Base-by-base conservation (phyloP, 2,888 invertebrate genomes). In the Syrista parreyssii region DNA sequence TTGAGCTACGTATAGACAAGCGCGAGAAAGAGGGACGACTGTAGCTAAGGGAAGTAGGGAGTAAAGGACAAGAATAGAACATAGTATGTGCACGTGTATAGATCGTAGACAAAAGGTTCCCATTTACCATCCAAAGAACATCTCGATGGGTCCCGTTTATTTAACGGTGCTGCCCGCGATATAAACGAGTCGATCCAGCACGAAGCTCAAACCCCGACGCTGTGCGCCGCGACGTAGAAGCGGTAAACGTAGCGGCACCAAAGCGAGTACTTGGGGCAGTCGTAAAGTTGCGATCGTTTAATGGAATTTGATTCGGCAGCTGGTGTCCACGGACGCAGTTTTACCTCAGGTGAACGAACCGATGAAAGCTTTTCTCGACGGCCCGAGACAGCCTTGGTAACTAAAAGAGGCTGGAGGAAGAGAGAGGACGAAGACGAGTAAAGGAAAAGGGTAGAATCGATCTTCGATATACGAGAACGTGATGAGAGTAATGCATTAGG, bases 231-330 rank as follows among this genome's bases (percentile, higher is more conserved):
- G 55, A 55, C 55, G 55, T 9, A 23, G 55, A 23, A 55, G 75
- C 73, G 74, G 79, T 76, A 79, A 75, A 79, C 76, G 73, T 55
- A 78, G 74, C 71, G 68, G 31, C 68, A 77, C 75, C 23, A 30
- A 75, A 76, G 36, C 71, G 68, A 72, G 75, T 74, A 77, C 76
- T 79, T 78, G 76, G 73, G 74, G 30, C 75, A 75, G n/a, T 83
- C 84, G 83, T 85, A 85, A 85, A 85, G 75, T 79, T 79, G 81
- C 75, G 82, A 81, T 81, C 83, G 78, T 80, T 81, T 81, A 84
- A 85, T 84, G 82, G 81, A 83, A 84, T 84, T 86, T 82, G 83
- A 85, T 84, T 86, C 75, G 80, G 75, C 83, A 80, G 78, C 81
- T 80, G 80, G 77, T 78, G 72, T 75, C 36, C 74, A 35, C 40